phyloP scores from a whole-genome alignment of 2,888 invertebrate genomes.

The Drosophila fulvimacula region DNA sequence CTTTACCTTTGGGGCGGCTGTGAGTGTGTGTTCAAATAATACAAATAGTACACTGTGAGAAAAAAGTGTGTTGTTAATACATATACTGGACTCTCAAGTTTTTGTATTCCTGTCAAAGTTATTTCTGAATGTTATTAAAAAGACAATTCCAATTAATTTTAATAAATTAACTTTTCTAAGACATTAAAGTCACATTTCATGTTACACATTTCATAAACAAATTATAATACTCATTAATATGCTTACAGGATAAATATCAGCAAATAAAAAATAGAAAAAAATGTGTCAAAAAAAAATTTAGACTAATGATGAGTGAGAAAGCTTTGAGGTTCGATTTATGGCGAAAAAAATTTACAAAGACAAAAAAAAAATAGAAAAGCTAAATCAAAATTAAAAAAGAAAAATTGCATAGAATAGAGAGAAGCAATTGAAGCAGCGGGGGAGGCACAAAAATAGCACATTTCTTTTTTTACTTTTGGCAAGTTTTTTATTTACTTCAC shows the following conservation, averaged over 20 bases:
- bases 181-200: background rate
- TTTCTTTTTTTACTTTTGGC: slow-evolving; percentile 57
- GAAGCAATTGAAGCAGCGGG: slow-evolving; percentile 47
- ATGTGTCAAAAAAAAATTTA: slow-evolving; percentile 39
- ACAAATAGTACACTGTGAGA: slow-evolving; percentile 9
- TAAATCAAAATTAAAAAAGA: slow-evolving; percentile 7
- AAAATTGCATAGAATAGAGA: slow-evolving; percentile 60
- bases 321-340: slow-evolving; percentile 76
- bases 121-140: background rate
- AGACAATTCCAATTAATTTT: background rate
- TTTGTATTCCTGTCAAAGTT: background rate
- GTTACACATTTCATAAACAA: background rate
- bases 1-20: slow-evolving; percentile 8
- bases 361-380: slow-evolving; percentile 18
- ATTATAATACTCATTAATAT: background rate
- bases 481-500: slow-evolving; percentile 61
- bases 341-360: slow-evolving; percentile 70
- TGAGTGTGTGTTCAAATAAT: slow-evolving; percentile 12
- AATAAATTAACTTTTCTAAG: background rate
- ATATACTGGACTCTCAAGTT: background rate
- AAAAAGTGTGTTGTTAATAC: background rate
- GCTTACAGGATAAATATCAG: slow-evolving; percentile 39
- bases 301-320: slow-evolving; percentile 81
- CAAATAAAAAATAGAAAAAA: slow-evolving; percentile 60
- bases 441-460: slow-evolving; percentile 58